Evolutionary conservation across 1,140 invertebrate species (phyloP).

Genomic region (Anastrepha ludens): DNA sequence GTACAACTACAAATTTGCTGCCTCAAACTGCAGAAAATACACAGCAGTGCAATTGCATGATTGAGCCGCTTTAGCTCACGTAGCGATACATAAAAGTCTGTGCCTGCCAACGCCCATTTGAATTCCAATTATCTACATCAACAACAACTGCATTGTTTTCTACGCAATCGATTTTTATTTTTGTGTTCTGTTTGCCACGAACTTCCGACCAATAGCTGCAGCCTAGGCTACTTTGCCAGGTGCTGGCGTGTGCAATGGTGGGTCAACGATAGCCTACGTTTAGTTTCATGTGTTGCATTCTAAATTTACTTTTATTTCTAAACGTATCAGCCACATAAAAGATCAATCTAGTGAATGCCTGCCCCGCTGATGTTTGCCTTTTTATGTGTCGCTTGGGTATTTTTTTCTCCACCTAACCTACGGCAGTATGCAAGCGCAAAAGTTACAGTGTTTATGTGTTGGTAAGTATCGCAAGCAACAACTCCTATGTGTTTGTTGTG

Average conservation of each 20-base stretch:
- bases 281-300: too few relatives aligned
- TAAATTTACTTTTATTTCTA: too few relatives aligned
- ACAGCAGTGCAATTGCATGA: constrained; percentile 13
- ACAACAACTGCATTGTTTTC: background rate
- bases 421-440: too few relatives aligned
- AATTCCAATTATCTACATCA: background rate
- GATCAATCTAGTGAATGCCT: too few relatives aligned
- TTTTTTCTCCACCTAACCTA: too few relatives aligned
- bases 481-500: background rate
- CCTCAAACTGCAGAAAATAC: background rate
- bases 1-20: background rate
- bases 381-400: background rate
- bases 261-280: background rate
- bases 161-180: background rate
- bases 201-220: constrained; percentile 1
- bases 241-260: background rate
- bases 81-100: background rate
- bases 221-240: background rate
- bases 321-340: too few relatives aligned
- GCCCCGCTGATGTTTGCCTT: too few relatives aligned
- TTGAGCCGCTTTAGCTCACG: background rate
- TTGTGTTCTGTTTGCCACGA: background rate
- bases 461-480: background rate
- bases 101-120: background rate
- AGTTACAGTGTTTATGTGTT: background rate